These are phyloP conservation scores for Trogon melanurus DNA, from an alignment of 2,113 vertebrate species.

Conservation along the genomic window DNA sequence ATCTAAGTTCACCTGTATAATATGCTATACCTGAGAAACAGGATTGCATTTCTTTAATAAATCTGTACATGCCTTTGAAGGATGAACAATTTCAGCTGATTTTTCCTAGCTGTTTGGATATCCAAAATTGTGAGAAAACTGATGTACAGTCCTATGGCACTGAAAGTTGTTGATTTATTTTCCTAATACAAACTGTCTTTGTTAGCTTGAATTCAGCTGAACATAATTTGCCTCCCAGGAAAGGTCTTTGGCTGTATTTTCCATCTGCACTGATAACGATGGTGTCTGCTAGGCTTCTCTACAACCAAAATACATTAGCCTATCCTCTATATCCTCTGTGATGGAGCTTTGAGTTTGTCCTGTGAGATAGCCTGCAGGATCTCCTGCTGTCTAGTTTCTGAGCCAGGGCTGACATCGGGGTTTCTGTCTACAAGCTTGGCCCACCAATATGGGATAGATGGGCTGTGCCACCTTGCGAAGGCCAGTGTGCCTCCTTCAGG, in stretches of 20 bases:
- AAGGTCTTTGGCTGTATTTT: background rate
- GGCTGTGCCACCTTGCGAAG: background rate
- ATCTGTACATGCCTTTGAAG: background rate
- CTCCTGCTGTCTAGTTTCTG: background rate
- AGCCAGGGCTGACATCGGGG: background rate
- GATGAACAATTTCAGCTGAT: background rate
- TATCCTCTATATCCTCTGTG: background rate
- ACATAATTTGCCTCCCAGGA: background rate
- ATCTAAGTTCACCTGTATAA: background rate
- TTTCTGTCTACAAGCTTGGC: background rate
- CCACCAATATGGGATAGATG: background rate
- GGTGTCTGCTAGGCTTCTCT: background rate
- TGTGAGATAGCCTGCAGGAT: background rate
- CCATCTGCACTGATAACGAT: background rate
- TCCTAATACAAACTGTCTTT: background rate
- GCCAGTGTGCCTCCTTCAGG: background rate
- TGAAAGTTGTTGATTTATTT: background rate
- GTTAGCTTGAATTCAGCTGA: background rate
- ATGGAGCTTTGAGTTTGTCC: background rate
- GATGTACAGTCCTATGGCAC: background rate
- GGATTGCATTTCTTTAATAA: background rate
- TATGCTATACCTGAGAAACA: background rate
- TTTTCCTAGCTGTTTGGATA: background rate
- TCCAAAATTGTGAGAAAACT: background rate
- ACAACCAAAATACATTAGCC: background rate